phyloP scores from a whole-genome alignment of 2,797 vertebrate species.

The Sebastes hubbsi region DNA sequence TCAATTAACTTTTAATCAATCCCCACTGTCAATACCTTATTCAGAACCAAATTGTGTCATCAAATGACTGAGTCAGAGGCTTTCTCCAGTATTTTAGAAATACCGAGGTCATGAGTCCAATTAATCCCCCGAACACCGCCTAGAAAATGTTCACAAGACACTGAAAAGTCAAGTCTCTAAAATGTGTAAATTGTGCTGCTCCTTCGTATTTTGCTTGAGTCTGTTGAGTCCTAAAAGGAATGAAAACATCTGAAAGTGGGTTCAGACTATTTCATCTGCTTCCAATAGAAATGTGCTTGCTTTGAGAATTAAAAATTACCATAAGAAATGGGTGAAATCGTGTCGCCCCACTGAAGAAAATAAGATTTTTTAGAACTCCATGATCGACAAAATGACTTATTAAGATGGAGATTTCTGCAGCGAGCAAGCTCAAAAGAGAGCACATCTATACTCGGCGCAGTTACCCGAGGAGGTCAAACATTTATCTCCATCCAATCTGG shows the following conservation, averaged over 20 bases:
- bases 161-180: not conserved
- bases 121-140: not conserved
- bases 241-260: not conserved
- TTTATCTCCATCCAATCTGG: constrained; percentile 49
- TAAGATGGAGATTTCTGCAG: constrained; percentile 31
- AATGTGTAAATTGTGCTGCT: not conserved
- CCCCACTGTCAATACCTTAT: not conserved
- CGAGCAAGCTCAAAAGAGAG: not conserved
- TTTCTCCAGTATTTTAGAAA: not conserved
- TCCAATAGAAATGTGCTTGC: not conserved
- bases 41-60: not conserved
- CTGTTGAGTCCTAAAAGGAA: not conserved
- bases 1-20: not conserved
- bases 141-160: not conserved
- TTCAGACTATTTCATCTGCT: not conserved
- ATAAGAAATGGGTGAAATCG: not conserved
- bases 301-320: not conserved
- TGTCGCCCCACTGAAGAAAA: not conserved
- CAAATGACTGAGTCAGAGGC: not conserved
- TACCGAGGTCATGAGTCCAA: not conserved
- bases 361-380: not conserved
- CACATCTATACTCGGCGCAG: constrained; percentile 16
- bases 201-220: not conserved
- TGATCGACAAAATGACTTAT: not conserved
- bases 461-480: constrained; percentile 50